Evolutionary conservation across 2,797 vertebrate genomes (phyloP).

Genomic region (Pangasius mekongensis): DNA sequence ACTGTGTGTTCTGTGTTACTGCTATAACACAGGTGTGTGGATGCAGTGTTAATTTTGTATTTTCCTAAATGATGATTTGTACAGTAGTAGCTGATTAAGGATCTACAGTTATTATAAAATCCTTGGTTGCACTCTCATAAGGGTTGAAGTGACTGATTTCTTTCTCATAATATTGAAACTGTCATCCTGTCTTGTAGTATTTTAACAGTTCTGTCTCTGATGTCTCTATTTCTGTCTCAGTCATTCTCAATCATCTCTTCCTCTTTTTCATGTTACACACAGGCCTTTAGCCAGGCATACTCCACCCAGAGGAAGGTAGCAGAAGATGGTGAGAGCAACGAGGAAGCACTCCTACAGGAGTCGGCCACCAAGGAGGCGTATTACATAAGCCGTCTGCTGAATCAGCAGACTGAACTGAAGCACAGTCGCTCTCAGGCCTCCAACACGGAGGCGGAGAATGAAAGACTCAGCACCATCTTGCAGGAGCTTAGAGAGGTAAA

Average conservation of each 20-base stretch:
- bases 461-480: constrained; percentile 81
- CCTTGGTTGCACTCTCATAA: not conserved
- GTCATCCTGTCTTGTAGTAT: not conserved
- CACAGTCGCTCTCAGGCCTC: constrained; percentile 79
- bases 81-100: not conserved
- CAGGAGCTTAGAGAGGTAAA: constrained; percentile 89
- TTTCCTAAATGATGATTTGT: not conserved
- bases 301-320: constrained; percentile 93
- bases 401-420: constrained; percentile 90
- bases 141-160: not conserved
- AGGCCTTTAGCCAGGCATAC: constrained; percentile 95
- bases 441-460: constrained; percentile 84
- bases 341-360: constrained; percentile 92
- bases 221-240: not conserved
- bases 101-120: not conserved
- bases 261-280: not conserved
- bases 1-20: not conserved
- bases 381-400: constrained; percentile 88
- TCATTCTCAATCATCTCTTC: not conserved
- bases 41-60: not conserved
- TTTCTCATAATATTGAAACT: not conserved
- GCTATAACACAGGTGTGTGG: not conserved
- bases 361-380: constrained; percentile 93
- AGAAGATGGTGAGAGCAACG: constrained; percentile 91
- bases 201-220: not conserved